These are phyloP conservation scores for Nesoenas mayeri DNA, from an alignment of 2,113 vertebrate genomes.

Conservation along the genomic window DNA sequence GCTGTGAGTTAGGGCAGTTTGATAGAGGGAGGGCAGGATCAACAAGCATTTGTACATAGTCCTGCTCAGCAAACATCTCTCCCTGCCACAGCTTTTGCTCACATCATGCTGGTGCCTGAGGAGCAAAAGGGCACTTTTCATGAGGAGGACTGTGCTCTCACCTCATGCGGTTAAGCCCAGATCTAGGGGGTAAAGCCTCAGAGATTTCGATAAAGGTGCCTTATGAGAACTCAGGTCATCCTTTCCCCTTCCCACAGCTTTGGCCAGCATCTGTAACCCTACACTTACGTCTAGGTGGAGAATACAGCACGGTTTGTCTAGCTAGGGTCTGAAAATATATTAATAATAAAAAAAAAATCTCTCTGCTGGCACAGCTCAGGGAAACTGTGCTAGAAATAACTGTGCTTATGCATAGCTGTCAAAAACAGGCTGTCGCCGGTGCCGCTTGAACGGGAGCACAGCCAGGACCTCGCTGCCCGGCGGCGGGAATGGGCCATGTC, in stretches of 20 bases:
- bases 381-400: conserved; percentile 65
- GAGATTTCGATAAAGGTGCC: not conserved
- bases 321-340: conserved; percentile 18
- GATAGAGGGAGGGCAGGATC: not conserved
- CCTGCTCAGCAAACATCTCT: not conserved
- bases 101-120: rapidly evolving
- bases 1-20: not conserved
- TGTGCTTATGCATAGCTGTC: conserved; percentile 44
- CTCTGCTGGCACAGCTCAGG: conserved; percentile 22
- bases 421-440: conserved; percentile 32
- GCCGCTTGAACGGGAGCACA: not conserved
- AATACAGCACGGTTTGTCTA: not conserved
- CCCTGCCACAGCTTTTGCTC: not conserved
- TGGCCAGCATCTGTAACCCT: not conserved
- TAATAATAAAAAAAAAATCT: not conserved
- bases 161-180: not conserved
- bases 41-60: rapidly evolving
- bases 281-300: not conserved
- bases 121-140: not conserved
- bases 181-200: not conserved
- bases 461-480: not conserved
- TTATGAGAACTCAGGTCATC: not conserved
- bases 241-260: not conserved
- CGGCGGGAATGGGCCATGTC: not conserved
- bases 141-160: rapidly evolving